Evolutionary conservation across 2,888 invertebrate species (phyloP).

Genomic region (Leptinotarsa peninsularis): DNA sequence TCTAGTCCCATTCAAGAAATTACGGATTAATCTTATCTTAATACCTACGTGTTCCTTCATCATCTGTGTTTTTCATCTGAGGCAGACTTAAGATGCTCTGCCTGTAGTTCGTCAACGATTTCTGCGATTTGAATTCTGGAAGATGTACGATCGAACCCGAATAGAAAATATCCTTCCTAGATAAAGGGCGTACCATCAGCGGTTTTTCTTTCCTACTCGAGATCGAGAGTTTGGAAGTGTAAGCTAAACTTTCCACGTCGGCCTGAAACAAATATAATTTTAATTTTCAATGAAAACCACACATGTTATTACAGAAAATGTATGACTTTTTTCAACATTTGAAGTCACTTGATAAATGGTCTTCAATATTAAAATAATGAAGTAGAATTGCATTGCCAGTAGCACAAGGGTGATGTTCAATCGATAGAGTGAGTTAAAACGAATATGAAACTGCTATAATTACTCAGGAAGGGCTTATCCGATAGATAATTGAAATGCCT

Average conservation of each 20-base stretch:
- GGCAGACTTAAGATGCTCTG: conserved; percentile 92
- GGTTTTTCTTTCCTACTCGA: conserved; percentile 67
- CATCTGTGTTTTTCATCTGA: conserved; percentile 69
- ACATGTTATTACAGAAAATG: too few relatives aligned
- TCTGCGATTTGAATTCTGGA: conserved; percentile 93
- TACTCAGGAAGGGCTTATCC: too few relatives aligned
- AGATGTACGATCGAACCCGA: conserved; percentile 94
- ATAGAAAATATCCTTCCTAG: conserved; percentile 97
- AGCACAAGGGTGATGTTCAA: too few relatives aligned
- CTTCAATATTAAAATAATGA: too few relatives aligned
- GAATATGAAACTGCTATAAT: too few relatives aligned
- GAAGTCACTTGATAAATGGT: too few relatives aligned
- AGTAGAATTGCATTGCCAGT: too few relatives aligned
- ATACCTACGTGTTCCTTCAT: conserved; percentile 76
- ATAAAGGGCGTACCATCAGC: conserved; percentile 88
- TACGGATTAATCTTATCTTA: conserved; percentile 6
- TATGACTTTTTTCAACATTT: too few relatives aligned
- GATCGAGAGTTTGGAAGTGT: conserved; percentile 74
- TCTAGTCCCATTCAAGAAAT: too few relatives aligned
- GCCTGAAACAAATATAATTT: conserved; percentile 61
- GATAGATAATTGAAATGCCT: too few relatives aligned
- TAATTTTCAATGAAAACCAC: not conserved
- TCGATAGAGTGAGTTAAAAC: too few relatives aligned
- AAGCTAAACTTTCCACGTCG: conserved; percentile 78
- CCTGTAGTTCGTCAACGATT: conserved; percentile 89